Conservation (phyloP, 2,797 vertebrate species). For the Sarcophilus harrisii region DNA sequence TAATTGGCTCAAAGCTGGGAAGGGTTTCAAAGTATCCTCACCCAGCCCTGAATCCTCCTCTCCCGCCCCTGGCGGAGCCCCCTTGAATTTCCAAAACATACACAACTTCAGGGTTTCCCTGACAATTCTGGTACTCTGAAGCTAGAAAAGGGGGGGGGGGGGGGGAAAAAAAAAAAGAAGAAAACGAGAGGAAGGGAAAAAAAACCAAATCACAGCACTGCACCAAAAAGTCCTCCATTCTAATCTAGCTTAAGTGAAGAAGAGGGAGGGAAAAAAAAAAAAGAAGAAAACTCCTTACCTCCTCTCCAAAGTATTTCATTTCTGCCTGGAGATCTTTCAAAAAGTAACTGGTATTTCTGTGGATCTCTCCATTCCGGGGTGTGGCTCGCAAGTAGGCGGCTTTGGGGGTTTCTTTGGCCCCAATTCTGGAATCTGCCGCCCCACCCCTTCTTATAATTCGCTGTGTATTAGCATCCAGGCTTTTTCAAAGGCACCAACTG, state of each 20-base stretch:
- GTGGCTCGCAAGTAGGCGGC: not conserved
- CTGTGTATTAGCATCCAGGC: not conserved
- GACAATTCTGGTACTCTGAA: not conserved
- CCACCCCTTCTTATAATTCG: slow-evolving; percentile 4
- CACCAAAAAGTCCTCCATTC: slow-evolving; percentile 1
- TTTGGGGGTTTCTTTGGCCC: slow-evolving; percentile 2
- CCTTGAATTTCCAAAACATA: not conserved
- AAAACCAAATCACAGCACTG: not conserved
- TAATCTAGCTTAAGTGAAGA: not conserved
- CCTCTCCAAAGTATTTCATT: slow-evolving; percentile 3
- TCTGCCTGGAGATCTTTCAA: not conserved
- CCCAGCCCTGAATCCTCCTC: not conserved
- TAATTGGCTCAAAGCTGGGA: not conserved
- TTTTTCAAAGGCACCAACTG: not conserved
- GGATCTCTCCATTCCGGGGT: slow-evolving; percentile 16
- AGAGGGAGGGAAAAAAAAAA: not conserved
- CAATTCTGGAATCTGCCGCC: slow-evolving; percentile 11
- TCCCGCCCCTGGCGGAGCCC: not conserved
- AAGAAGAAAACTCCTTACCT: not conserved
- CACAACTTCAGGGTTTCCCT: not conserved
- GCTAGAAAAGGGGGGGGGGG: rapidly evolving
- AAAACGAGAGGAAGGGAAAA: not conserved
- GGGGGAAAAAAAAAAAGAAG: no score
- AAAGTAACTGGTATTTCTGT: not conserved
- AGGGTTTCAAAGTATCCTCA: not conserved